These are phyloP conservation scores for Pseudochirops corinnae DNA, from an alignment of 2,797 vertebrate genomes.

Conservation along the genomic window DNA sequence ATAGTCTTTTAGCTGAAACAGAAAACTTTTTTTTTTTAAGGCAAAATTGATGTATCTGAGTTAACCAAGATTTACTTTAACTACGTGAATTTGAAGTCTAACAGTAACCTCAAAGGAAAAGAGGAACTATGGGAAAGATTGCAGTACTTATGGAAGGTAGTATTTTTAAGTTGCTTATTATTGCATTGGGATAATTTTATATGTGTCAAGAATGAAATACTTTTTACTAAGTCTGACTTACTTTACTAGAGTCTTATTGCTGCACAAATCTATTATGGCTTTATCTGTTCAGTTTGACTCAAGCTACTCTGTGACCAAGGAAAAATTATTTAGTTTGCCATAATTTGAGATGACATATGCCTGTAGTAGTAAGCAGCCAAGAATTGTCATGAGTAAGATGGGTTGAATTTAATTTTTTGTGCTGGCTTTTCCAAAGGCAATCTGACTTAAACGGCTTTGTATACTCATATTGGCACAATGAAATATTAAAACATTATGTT, in stretches of 20 bases:
- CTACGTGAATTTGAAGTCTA: conserved; percentile 81
- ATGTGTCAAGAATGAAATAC: conserved; percentile 71
- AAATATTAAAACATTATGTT: not conserved
- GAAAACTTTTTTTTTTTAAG: conserved; percentile 85
- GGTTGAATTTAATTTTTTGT: not conserved
- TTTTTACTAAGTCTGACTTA: conserved; percentile 75
- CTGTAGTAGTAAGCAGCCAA: not conserved
- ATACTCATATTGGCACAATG: not conserved
- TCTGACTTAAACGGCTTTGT: not conserved
- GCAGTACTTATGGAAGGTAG: conserved; percentile 93
- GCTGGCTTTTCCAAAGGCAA: not conserved
- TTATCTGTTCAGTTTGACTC: conserved; percentile 60
- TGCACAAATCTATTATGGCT: conserved; percentile 55
- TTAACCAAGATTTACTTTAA: conserved; percentile 89
- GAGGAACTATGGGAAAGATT: conserved; percentile 88
- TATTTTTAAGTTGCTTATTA: conserved; percentile 81
- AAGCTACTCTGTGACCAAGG: conserved; percentile 40
- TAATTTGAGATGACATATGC: conserved; percentile 45
- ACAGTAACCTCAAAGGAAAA: conserved; percentile 76
- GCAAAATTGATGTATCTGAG: conserved; percentile 91
- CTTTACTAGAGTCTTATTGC: conserved; percentile 71
- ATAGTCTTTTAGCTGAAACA: conserved; percentile 53
- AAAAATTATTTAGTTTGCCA: conserved; percentile 25
- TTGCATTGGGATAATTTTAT: conserved; percentile 75
- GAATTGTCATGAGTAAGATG: not conserved